Conservation (phyloP, 2,888 invertebrate genomes). For the Ceramica pisi region DNA sequence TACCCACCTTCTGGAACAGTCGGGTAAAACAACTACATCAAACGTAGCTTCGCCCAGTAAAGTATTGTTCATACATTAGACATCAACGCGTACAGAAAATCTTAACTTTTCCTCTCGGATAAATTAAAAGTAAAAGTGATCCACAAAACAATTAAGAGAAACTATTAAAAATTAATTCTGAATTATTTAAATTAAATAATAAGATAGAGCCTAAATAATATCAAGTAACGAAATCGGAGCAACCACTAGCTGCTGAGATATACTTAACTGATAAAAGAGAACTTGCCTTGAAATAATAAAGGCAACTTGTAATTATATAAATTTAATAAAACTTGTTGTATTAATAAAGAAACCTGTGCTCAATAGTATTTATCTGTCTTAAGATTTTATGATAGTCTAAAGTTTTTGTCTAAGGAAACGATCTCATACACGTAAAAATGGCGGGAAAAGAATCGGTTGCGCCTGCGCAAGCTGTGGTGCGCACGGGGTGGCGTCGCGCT, state of each 20-base stretch:
- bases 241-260: conserved; percentile 22
- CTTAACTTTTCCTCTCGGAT: neutral
- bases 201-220: conserved; percentile 1
- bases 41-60: neutral
- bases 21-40: neutral
- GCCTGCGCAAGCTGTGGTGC: conserved; percentile 56
- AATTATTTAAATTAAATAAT: neutral
- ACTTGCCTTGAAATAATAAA: conserved; percentile 33
- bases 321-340: neutral
- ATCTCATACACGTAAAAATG: conserved; percentile 78
- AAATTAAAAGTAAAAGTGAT: conserved; percentile 24
- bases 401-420: conserved; percentile 57
- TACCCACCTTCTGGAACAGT: no score
- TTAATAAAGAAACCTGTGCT: neutral
- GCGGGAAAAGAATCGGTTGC: conserved; percentile 71
- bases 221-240: conserved; percentile 22
- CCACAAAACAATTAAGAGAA: neutral
- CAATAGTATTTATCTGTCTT: neutral
- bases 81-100: conserved; percentile 76
- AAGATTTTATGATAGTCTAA: neutral
- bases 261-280: conserved; percentile 43
- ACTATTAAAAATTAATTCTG: neutral
- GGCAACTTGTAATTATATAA: conserved; percentile 20
- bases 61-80: conserved; percentile 74
- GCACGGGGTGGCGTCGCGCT: conserved; percentile 83